phyloP scores from a whole-genome alignment of 1,140 invertebrate genomes.

The Drosophila burlai region DNA sequence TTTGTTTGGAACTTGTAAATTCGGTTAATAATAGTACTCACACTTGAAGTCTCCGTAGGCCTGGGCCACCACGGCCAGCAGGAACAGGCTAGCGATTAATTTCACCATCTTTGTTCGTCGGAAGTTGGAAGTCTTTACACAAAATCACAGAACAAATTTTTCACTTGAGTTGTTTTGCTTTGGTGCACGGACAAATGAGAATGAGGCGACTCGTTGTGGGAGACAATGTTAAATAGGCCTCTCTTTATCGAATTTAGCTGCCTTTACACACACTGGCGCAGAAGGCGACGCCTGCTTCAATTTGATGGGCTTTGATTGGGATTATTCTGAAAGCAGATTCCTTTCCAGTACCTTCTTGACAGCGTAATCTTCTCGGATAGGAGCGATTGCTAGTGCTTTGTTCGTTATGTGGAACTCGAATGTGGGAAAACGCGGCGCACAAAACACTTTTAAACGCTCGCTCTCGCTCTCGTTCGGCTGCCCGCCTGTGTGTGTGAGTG shows the following conservation, averaged over 20 bases:
- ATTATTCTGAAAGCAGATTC: conserved; percentile 19
- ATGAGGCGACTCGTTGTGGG: conserved; percentile 67
- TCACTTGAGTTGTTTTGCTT: conserved; percentile 57
- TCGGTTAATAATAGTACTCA: conserved; percentile 48
- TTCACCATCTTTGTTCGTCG: conserved; percentile 75
- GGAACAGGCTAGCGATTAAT: conserved; percentile 64
- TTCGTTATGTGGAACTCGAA: conserved; percentile 66
- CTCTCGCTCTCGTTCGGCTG: conserved; percentile 34
- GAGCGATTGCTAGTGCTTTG: conserved; percentile 51
- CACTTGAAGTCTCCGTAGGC: conserved; percentile 70
- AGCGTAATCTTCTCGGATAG: conserved; percentile 46
- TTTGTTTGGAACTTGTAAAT: conserved; percentile 44
- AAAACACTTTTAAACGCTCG: conserved; percentile 79
- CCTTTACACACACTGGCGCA: conserved; percentile 96
- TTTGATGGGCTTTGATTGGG: conserved; percentile 55
- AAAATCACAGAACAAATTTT: conserved; percentile 79
- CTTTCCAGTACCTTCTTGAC: conserved; percentile 72
- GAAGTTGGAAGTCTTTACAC: conserved; percentile 67
- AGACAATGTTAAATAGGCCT: conserved; percentile 74
- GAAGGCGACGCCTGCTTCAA: conserved; percentile 88
- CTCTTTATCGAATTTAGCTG: conserved; percentile 66
- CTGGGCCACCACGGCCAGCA: conserved; percentile 67
- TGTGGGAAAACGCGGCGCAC: conserved; percentile 57
- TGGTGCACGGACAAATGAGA: conserved; percentile 81
- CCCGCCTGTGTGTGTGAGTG: conserved; percentile 9